Evolutionary conservation across 1,140 invertebrate genomes (phyloP).

Genomic region (Tribolium castaneum): DNA sequence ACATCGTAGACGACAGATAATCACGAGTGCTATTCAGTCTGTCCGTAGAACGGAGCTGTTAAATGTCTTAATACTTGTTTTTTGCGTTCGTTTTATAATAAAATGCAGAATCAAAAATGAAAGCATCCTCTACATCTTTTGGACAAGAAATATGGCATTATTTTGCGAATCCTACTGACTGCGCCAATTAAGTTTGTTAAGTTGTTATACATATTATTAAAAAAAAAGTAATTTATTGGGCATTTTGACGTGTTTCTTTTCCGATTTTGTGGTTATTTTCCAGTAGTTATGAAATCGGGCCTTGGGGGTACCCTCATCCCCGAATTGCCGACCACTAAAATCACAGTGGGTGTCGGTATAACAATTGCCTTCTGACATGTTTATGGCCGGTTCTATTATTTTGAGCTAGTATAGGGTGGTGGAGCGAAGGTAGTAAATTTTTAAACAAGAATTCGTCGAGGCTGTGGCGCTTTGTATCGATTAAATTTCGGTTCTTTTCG

Average conservation of each 20-base stretch:
- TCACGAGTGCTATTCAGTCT: neutral
- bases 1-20: neutral
- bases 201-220: neutral
- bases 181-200: neutral
- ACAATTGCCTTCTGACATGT: conserved; percentile 38
- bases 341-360: conserved; percentile 19
- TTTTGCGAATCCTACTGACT: neutral
- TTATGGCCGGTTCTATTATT: conserved; percentile 35
- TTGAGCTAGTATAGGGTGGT: conserved; percentile 36
- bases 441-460: conserved; percentile 14
- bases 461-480: neutral
- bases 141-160: too few relatives aligned
- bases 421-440: conserved; percentile 19
- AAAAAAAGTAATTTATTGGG: neutral
- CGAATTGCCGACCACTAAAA: conserved; percentile 1
- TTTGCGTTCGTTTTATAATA: neutral
- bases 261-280: neutral
- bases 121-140: too few relatives aligned
- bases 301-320: neutral
- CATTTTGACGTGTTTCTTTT: neutral
- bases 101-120: too few relatives aligned
- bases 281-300: neutral
- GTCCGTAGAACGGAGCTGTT: neutral
- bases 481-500: neutral
- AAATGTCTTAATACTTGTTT: neutral